Conservation (phyloP, 2,888 invertebrate genomes). For the Endomychus coccineus region DNA sequence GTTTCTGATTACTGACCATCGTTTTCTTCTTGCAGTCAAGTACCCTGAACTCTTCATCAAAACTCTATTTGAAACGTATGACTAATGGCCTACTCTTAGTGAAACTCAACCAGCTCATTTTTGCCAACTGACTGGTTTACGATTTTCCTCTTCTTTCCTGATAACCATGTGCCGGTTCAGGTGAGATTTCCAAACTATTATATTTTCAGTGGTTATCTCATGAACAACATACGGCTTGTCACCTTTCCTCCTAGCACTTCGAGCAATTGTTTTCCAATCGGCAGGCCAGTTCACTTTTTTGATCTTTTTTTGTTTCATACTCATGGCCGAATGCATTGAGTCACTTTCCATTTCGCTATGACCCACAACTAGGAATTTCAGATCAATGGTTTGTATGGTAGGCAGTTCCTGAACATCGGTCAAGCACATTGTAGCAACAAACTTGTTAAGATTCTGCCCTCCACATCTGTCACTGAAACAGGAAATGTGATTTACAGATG, state of each 20-base stretch:
- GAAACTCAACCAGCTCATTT: too few relatives aligned
- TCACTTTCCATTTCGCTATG: conserved; percentile 16
- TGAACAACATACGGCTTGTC: too few relatives aligned
- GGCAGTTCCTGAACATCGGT: conserved; percentile 20
- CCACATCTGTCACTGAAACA: conserved; percentile 28
- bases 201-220: too few relatives aligned
- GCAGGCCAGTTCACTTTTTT: conserved; percentile 18
- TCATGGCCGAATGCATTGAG: conserved; percentile 21
- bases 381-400: conserved; percentile 21
- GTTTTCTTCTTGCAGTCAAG: too few relatives aligned
- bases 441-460: conserved; percentile 29
- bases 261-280: conserved; percentile 21
- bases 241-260: conserved; percentile 16
- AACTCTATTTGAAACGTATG: too few relatives aligned
- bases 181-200: too few relatives aligned
- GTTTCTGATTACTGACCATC: too few relatives aligned
- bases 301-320: conserved; percentile 18
- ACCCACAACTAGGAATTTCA: conserved; percentile 22
- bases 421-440: conserved; percentile 24
- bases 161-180: too few relatives aligned
- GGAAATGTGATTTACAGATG: conserved; percentile 15
- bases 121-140: too few relatives aligned
- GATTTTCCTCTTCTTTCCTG: too few relatives aligned
- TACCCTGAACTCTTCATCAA: too few relatives aligned
- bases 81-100: too few relatives aligned